Conservation (phyloP, 2,113 vertebrate species). For the Cairina moschata region DNA sequence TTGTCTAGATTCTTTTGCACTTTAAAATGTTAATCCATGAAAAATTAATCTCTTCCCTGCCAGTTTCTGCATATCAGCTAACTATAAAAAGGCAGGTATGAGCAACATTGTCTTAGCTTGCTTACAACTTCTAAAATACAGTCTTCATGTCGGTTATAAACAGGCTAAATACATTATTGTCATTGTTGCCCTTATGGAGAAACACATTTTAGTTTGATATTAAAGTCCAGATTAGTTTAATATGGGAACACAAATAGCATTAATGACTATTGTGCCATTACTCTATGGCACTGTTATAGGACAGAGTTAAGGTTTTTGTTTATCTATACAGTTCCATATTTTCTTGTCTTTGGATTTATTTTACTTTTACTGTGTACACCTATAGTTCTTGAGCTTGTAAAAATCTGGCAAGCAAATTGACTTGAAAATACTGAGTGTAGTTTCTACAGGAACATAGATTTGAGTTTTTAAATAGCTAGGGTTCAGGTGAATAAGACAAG, state of each 20-base stretch:
- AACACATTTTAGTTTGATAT: background rate
- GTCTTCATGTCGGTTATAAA: background rate
- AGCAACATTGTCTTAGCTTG: background rate
- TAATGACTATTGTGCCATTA: background rate
- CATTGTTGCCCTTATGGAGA: background rate
- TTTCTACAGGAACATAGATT: background rate
- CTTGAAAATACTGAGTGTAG: background rate
- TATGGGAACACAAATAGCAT: background rate
- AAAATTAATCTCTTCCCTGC: background rate
- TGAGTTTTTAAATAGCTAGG: background rate
- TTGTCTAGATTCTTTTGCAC: background rate
- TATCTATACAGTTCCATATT: background rate
- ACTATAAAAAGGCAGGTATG: background rate
- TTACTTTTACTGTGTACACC: background rate
- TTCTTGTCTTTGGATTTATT: background rate
- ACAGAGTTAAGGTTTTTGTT: background rate
- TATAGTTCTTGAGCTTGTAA: background rate
- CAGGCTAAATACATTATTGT: background rate
- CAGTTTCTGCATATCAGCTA: background rate
- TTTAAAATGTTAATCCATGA: background rate
- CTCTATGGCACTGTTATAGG: background rate
- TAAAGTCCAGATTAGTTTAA: background rate
- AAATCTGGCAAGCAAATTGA: background rate
- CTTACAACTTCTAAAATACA: background rate
- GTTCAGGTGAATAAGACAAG: background rate